Percentiles rank a stretch among this genome's conserved stretches.
phyloP scores from a whole-genome alignment of 2,113 vertebrate species.

The Silurus asotus region DNA sequence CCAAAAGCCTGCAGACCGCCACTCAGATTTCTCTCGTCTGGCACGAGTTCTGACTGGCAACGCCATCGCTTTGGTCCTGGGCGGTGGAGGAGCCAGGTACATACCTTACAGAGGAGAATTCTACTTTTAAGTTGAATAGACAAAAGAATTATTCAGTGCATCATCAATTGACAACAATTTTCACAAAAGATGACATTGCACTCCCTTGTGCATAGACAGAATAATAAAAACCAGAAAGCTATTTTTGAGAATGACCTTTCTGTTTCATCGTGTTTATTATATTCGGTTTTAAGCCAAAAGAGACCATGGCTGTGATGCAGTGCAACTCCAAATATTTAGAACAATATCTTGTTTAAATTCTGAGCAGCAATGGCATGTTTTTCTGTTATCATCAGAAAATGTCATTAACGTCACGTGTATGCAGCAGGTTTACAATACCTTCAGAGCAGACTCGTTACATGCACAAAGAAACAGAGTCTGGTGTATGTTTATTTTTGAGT shows the following conservation, averaged over 20 bases:
- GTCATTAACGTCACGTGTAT: not conserved
- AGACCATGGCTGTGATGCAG: not conserved
- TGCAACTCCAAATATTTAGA: not conserved
- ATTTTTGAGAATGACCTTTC: not conserved
- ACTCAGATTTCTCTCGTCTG: constrained; percentile 92
- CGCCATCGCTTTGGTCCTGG: constrained; percentile 87
- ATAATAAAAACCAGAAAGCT: not conserved
- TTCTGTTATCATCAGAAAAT: not conserved
- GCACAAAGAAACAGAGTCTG: not conserved
- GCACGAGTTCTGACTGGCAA: constrained; percentile 90
- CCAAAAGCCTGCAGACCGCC: constrained; percentile 84
- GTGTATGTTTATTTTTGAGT: not conserved
- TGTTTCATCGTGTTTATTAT: not conserved
- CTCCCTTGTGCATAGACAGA: not conserved
- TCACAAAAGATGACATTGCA: not conserved
- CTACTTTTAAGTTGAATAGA: not conserved
- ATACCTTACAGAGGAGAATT: not conserved
- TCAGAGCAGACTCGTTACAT: not conserved
- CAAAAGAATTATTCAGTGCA: not conserved
- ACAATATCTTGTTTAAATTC: not conserved
- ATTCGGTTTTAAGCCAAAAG: not conserved
- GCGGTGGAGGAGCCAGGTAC: constrained; percentile 73
- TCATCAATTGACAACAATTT: not conserved
- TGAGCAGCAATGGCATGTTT: not conserved
- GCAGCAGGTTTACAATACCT: not conserved